Evolutionary conservation across 2,888 invertebrate genomes (phyloP).

Genomic region (Hyppa rectilinea): DNA sequence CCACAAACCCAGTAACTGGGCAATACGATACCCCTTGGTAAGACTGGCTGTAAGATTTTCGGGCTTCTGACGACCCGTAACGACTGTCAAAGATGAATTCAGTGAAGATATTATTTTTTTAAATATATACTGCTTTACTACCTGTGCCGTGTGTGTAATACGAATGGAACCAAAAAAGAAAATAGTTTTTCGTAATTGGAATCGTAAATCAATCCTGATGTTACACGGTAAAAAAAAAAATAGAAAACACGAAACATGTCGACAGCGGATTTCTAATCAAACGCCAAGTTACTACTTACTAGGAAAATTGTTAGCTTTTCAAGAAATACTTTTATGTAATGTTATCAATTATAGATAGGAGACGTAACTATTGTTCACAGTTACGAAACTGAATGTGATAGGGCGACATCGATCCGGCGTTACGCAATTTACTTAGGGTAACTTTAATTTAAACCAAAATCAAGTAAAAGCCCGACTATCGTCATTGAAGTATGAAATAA

Average conservation of each 20-base stretch:
- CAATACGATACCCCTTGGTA: no score
- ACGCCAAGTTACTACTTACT: conserved; percentile 1
- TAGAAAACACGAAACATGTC: no score
- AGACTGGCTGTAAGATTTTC: no score
- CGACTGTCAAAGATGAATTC: no score
- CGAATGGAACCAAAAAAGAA: not conserved
- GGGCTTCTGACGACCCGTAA: no score
- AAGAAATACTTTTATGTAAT: conserved; percentile 27
- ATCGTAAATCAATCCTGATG: conserved; percentile 12
- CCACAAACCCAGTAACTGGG: no score
- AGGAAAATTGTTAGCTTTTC: not conserved
- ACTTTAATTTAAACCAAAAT: conserved; percentile 30
- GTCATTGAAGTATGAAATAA: conserved; percentile 33
- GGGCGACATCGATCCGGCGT: conserved; percentile 27
- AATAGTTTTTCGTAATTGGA: conserved; percentile 13
- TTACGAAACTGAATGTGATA: conserved; percentile 30
- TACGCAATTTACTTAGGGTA: conserved; percentile 41
- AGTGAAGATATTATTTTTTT: no score
- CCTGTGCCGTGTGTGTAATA: not conserved
- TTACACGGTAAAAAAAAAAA: not conserved
- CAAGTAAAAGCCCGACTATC: conserved; percentile 29
- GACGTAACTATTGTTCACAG: not conserved
- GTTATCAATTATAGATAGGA: conserved; percentile 15
- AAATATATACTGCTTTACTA: conserved; percentile 1
- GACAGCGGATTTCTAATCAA: not conserved